phyloP scores from a whole-genome alignment of 2,888 invertebrate genomes.

The Xylota segnis region DNA sequence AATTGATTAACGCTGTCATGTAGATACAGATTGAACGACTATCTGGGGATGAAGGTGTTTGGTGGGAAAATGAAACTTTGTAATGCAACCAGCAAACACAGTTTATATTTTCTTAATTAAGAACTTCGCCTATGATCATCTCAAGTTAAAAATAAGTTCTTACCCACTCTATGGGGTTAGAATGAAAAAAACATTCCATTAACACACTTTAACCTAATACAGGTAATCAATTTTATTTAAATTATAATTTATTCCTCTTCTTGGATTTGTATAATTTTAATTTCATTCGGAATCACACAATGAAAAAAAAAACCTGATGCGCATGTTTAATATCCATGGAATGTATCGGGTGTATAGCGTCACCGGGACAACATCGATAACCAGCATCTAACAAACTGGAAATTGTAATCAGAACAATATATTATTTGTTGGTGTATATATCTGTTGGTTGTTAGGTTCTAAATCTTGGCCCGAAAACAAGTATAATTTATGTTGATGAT shows the following conservation, averaged over 20 bases:
- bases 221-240: conserved; percentile 30
- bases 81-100: background rate
- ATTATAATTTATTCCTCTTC: conserved; percentile 55
- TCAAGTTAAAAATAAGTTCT: conserved; percentile 18
- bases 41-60: no score
- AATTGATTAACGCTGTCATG: background rate
- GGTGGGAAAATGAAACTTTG: background rate
- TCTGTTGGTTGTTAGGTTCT: conserved; percentile 2
- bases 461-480: conserved; percentile 5
- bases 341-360: background rate
- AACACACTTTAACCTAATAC: conserved; percentile 43
- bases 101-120: no score
- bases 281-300: conserved; percentile 49
- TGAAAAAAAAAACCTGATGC: conserved; percentile 44
- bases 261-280: conserved; percentile 52
- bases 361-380: background rate
- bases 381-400: conserved; percentile 42
- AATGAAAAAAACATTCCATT: conserved; percentile 7
- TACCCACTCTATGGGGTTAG: background rate
- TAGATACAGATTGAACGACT: background rate
- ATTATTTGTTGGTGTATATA: background rate
- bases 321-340: conserved; percentile 35
- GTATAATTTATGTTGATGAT: conserved; percentile 36
- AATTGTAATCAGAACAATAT: conserved; percentile 35
- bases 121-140: background rate